These are phyloP conservation scores for Trachemys scripta DNA, from an alignment of 2,113 vertebrate genomes.

Conservation along the genomic window DNA sequence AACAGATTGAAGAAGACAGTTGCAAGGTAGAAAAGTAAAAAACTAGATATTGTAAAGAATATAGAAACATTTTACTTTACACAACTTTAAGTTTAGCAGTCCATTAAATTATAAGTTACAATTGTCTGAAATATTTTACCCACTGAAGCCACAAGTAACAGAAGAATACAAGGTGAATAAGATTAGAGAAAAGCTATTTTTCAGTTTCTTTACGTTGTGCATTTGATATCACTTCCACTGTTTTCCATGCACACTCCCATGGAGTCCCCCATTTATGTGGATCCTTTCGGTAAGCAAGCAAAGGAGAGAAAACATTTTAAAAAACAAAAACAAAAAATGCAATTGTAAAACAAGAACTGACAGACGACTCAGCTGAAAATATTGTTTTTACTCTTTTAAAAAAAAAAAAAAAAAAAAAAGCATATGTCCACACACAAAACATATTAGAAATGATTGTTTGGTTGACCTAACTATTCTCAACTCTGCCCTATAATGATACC, in stretches of 20 bases:
- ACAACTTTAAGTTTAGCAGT: neutral
- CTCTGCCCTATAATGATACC: neutral
- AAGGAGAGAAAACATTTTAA: neutral
- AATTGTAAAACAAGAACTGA: neutral
- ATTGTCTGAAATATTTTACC: neutral
- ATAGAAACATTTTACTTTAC: neutral
- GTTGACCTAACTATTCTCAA: neutral
- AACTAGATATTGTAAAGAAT: neutral
- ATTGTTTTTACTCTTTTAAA: rapidly evolving
- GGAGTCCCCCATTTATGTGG: neutral
- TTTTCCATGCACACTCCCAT: neutral
- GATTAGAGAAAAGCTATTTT: neutral
- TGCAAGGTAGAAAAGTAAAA: neutral
- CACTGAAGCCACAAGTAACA: neutral
- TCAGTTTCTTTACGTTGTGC: neutral
- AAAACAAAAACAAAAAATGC: neutral
- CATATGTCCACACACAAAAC: neutral
- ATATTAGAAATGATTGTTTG: neutral
- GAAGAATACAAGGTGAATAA: neutral
- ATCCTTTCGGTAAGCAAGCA: neutral
- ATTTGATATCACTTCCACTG: neutral
- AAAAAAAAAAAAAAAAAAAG: neutral
- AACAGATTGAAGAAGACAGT: neutral
- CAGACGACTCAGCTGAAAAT: neutral
- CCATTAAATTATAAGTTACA: neutral